These are phyloP conservation scores for Oconnorella tubifera DNA, from an alignment of 2,888 invertebrate species.

Conservation along the genomic window DNA sequence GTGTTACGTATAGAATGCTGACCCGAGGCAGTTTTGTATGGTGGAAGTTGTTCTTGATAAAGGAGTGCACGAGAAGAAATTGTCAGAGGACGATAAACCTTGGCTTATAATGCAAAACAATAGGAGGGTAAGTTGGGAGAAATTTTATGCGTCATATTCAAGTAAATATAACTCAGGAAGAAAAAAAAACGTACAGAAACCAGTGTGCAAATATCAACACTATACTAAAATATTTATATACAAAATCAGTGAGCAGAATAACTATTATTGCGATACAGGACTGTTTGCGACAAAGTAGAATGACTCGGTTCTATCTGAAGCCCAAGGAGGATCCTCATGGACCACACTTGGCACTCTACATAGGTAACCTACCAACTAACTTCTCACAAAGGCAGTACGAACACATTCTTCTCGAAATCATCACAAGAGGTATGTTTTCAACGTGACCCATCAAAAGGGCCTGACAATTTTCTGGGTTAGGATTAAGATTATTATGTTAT, in stretches of 20 bases:
- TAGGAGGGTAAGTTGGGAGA: no score
- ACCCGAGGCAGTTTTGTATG: conserved; percentile 73
- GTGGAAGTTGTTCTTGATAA: conserved; percentile 81
- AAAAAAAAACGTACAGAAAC: no score
- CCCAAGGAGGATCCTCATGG: conserved; percentile 97
- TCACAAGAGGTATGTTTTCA: conserved; percentile 81
- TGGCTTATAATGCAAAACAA: conserved; percentile 53
- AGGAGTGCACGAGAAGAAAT: conserved; percentile 51
- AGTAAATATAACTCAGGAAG: no score
- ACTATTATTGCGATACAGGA: no score
- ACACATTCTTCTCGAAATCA: conserved; percentile 88
- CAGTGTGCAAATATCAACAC: no score
- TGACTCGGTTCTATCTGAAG: conserved; percentile 97
- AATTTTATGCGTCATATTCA: no score
- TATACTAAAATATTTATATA: no score
- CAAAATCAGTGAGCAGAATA: no score
- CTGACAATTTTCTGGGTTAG: no score
- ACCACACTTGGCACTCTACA: conserved; percentile 91
- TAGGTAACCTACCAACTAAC: conserved; percentile 92
- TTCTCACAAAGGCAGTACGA: conserved; percentile 96
- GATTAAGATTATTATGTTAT: no score
- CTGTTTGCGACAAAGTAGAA: conserved; percentile 95
- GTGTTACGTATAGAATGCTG: conserved; percentile 31
- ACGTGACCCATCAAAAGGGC: no score
- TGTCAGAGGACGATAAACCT: conserved; percentile 51